These are phyloP conservation scores for Phalacrocorax pelagicus DNA, from an alignment of 2,113 vertebrate species.

Conservation along the genomic window DNA sequence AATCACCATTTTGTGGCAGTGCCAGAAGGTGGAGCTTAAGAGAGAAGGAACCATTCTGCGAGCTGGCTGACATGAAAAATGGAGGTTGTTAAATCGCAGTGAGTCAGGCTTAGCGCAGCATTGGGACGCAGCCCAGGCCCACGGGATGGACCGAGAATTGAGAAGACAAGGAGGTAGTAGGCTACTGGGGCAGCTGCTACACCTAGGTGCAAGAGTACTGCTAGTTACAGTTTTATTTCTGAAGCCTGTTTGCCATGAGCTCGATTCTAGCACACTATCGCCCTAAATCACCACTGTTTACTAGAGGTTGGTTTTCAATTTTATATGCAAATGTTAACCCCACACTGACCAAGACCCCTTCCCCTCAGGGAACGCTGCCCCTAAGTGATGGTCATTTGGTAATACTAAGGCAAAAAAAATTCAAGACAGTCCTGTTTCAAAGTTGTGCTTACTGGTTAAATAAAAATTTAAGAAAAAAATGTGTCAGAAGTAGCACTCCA, in stretches of 20 bases:
- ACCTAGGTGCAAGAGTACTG: accelerated
- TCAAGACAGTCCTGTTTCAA: accelerated
- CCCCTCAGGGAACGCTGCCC: not conserved
- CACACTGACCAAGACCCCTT: accelerated
- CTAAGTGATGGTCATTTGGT: accelerated
- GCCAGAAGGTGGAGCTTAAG: not conserved
- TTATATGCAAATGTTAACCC: not conserved
- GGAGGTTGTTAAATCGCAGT: accelerated
- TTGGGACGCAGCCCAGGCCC: too few relatives aligned
- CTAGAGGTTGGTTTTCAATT: accelerated
- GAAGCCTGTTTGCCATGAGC: accelerated
- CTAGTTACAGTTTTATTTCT: accelerated
- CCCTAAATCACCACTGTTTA: too few relatives aligned
- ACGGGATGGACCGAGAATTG: too few relatives aligned
- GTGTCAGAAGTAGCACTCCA: too few relatives aligned
- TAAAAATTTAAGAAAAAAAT: too few relatives aligned
- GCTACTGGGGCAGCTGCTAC: not conserved
- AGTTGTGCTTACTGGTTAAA: not conserved
- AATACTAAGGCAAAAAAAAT: not conserved
- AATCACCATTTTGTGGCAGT: accelerated
- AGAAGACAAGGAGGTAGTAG: accelerated
- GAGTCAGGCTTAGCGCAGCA: not conserved
- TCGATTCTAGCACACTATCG: accelerated
- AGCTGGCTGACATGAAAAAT: not conserved
- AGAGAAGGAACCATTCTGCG: not conserved